A percentile compares a stretch with the other conserved stretches of the same genome.
Evolutionary conservation across 2,113 vertebrate genomes (phyloP).

Genomic region (Prochilodus magdalenae): DNA sequence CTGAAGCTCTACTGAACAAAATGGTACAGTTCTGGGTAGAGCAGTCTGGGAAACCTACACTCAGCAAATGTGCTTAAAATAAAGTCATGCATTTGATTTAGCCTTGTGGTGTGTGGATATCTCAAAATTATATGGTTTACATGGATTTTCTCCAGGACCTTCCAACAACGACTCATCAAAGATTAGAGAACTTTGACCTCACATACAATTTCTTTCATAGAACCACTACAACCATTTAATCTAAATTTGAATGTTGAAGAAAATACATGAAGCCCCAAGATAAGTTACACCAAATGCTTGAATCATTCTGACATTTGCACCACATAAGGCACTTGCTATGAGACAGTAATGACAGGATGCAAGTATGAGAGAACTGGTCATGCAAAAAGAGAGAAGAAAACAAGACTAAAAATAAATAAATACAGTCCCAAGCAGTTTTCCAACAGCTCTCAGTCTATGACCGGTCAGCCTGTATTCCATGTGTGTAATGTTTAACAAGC

Average conservation of each 20-base stretch:
- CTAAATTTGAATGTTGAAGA: conserved; percentile 6
- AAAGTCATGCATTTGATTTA: conserved; percentile 1
- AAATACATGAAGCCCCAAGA: background rate
- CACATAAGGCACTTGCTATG: background rate
- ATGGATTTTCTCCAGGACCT: conserved; percentile 3
- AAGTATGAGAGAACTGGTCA: background rate
- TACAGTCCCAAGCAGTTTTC: conserved; percentile 20
- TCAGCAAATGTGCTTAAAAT: background rate
- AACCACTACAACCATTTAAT: background rate
- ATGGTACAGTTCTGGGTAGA: background rate
- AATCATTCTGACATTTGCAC: conserved; percentile 19
- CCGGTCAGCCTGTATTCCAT: conserved; percentile 13
- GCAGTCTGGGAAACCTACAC: background rate
- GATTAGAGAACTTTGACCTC: background rate
- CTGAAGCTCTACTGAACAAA: background rate
- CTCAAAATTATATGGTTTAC: conserved; percentile 8
- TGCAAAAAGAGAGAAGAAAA: background rate
- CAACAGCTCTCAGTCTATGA: conserved; percentile 8
- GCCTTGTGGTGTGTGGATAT: conserved; percentile 16
- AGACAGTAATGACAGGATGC: conserved; percentile 30
- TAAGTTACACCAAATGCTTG: background rate
- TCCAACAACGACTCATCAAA: background rate
- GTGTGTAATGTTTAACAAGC: conserved; percentile 49
- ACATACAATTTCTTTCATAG: background rate
- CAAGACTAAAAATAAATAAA: conserved; percentile 35